These are phyloP conservation scores for Lochmaea crataegi DNA, from an alignment of 2,888 invertebrate species.

Conservation along the genomic window DNA sequence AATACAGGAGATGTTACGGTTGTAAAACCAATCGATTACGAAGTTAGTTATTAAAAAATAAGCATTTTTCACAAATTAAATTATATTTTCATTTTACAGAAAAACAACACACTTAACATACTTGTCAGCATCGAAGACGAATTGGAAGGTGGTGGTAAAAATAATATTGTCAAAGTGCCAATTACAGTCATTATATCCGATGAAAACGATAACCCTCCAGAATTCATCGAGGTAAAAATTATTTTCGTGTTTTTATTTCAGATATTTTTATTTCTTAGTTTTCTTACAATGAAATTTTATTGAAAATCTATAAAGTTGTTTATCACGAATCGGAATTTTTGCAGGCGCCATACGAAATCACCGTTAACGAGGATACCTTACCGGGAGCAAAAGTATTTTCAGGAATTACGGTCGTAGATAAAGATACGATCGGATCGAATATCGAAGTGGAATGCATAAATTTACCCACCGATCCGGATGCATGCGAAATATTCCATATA, in stretches of 20 bases:
- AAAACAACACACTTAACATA: conserved; percentile 82
- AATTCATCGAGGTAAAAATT: conserved; percentile 76
- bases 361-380: conserved; percentile 80
- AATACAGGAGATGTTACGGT: conserved; percentile 83
- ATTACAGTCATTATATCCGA: conserved; percentile 87
- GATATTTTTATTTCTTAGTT: no score
- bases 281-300: conserved; percentile 13
- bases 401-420: conserved; percentile 80
- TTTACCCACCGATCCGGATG: conserved; percentile 74
- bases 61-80: background rate
- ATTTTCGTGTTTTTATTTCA: no score
- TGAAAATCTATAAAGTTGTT: conserved; percentile 1
- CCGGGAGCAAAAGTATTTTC: conserved; percentile 79
- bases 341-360: conserved; percentile 83
- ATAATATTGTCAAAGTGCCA: conserved; percentile 79
- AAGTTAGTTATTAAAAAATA: conserved; percentile 67
- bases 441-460: conserved; percentile 78
- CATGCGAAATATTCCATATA: conserved; percentile 78
- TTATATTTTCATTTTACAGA: conserved; percentile 67
- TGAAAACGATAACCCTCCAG: conserved; percentile 89
- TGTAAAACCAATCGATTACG: conserved; percentile 83
- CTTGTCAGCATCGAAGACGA: conserved; percentile 85
- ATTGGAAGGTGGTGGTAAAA: conserved; percentile 71
- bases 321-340: conserved; percentile 51
- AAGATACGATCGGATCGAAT: conserved; percentile 83